phyloP scores from a whole-genome alignment of 2,113 vertebrate species.

The Callorhinus ursinus region DNA sequence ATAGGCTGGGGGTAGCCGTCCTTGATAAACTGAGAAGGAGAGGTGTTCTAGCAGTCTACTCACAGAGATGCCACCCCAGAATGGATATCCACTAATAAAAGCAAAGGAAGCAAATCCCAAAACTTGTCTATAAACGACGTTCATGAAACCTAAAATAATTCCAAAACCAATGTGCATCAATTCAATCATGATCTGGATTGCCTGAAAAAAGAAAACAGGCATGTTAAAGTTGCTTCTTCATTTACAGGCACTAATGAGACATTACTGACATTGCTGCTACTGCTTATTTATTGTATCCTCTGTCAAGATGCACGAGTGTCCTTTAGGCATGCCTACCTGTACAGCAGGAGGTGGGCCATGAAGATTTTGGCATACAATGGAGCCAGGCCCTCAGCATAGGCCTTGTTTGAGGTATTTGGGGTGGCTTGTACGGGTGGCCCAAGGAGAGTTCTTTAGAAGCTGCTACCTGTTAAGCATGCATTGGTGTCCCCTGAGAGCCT shows the following conservation, averaged over 20 bases:
- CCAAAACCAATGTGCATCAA: slow-evolving; percentile 42
- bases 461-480: background rate
- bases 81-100: slow-evolving; percentile 33
- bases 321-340: too few relatives aligned
- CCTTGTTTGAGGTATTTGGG: background rate
- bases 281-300: background rate
- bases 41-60: background rate
- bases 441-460: background rate
- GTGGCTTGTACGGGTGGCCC: background rate
- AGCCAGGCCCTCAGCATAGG: too few relatives aligned
- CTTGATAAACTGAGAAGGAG: background rate
- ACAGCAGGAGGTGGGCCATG: background rate
- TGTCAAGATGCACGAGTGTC: background rate
- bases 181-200: slow-evolving; percentile 56
- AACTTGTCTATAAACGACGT: fast-evolving
- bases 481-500: background rate
- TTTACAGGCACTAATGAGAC: background rate
- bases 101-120: background rate
- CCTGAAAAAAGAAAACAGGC: slow-evolving; percentile 49
- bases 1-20: background rate
- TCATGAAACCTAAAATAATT: background rate
- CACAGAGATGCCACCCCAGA: slow-evolving; percentile 68
- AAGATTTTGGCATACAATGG: background rate
- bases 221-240: background rate
- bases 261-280: background rate